phyloP scores from a whole-genome alignment of 1,140 invertebrate species.

The Stratiolaelaps scimitus region DNA sequence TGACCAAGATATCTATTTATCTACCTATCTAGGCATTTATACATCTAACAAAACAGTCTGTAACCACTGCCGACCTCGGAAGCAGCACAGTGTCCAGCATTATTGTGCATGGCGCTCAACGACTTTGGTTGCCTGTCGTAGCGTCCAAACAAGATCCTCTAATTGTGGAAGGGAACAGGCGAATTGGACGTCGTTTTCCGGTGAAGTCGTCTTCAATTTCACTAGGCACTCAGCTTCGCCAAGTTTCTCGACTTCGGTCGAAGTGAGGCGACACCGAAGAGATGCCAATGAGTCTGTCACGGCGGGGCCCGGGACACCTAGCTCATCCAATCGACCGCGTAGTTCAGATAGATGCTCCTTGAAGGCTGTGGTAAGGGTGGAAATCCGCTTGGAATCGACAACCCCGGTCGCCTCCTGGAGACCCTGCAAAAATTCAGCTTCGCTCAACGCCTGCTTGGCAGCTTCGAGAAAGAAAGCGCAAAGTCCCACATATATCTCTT shows the following conservation, averaged over 20 bases:
- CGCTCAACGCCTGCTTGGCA: not conserved
- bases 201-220: not conserved
- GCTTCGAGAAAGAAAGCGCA: slow-evolving; percentile 6
- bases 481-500: not conserved
- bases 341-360: not conserved
- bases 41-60: no score
- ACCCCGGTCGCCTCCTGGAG: not conserved
- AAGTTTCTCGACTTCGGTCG: slow-evolving; percentile 12
- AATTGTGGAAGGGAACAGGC: not conserved
- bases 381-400: slow-evolving; percentile 15
- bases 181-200: slow-evolving; percentile 19
- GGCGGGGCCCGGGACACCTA: not conserved
- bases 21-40: no score
- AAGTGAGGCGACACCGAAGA: not conserved
- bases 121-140: slow-evolving; percentile 11
- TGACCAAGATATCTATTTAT: no score
- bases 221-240: not conserved
- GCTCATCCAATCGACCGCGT: not conserved
- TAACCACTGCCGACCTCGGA: no score
- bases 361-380: not conserved
- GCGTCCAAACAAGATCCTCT: slow-evolving; percentile 17
- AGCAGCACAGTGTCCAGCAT: not conserved
- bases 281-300: slow-evolving; percentile 1
- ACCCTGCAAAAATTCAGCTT: not conserved
- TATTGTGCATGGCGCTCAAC: slow-evolving; percentile 6